Conservation (phyloP, 2,888 invertebrate genomes). For the Ectemnius cavifrons region DNA sequence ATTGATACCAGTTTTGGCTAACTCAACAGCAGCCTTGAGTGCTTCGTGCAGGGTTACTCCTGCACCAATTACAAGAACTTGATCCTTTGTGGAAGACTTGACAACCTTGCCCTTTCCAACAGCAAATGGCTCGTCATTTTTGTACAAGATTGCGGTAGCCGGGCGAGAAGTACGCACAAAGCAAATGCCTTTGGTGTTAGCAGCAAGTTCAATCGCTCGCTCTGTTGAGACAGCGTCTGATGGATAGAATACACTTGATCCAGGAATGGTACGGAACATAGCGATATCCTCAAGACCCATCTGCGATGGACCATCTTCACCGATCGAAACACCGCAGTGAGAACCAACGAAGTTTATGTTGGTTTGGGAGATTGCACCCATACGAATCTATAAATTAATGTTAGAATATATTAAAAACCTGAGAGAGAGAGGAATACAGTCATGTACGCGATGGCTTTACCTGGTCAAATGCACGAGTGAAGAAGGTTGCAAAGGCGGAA, state of each 20-base stretch:
- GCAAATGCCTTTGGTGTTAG: conserved; percentile 95
- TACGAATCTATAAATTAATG: conserved; percentile 85
- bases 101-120: conserved; percentile 90
- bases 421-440: conserved; percentile 37
- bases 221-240: conserved; percentile 96
- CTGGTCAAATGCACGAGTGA: conserved; percentile 97
- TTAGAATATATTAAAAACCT: too few species aligned
- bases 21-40: conserved; percentile 87
- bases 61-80: conserved; percentile 92
- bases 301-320: conserved; percentile 99
- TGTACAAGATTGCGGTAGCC: conserved; percentile 91
- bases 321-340: conserved; percentile 98
- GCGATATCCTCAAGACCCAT: conserved; percentile 99
- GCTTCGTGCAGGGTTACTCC: conserved; percentile 97
- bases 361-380: conserved; percentile 99
- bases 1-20: conserved; percentile 85
- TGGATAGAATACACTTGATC: conserved; percentile 88
- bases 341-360: conserved; percentile 98
- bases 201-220: conserved; percentile 96
- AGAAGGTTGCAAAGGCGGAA: conserved; percentile 98
- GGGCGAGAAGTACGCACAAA: conserved; percentile 98
- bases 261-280: conserved; percentile 95
- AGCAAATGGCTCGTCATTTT: conserved; percentile 89
- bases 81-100: conserved; percentile 86
- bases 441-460: conserved; percentile 73